A percentile compares a stretch with the other conserved stretches of the same genome.
phyloP scores from a whole-genome alignment of 2,113 vertebrate genomes.

The Psophia crepitans region DNA sequence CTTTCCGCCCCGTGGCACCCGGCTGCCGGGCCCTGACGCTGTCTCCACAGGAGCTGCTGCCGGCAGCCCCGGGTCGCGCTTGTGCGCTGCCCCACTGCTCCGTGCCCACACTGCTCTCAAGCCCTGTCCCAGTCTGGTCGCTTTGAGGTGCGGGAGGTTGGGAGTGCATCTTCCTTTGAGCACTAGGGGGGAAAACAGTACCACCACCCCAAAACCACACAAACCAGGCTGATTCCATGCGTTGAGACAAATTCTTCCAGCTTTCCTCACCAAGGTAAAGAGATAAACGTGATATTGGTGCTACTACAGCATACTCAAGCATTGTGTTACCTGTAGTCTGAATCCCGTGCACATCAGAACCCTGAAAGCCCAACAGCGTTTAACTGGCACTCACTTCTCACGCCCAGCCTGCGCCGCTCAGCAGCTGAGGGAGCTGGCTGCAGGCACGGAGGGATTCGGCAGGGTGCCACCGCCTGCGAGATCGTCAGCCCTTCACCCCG shows the following conservation, averaged over 20 bases:
- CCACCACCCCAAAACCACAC: too few species aligned
- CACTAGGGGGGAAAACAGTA: rapidly evolving
- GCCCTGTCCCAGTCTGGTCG: too few species aligned
- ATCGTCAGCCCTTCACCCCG: not conserved
- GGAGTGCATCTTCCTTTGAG: not conserved
- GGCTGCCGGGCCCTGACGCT: too few species aligned
- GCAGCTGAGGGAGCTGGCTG: not conserved
- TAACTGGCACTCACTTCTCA: too few species aligned
- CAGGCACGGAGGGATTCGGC: not conserved
- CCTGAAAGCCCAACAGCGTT: too few species aligned
- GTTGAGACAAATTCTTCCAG: not conserved
- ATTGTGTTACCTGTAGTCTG: not conserved
- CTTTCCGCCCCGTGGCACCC: rapidly evolving
- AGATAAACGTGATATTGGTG: too few species aligned
- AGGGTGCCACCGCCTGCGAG: not conserved
- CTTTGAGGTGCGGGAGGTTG: not conserved
- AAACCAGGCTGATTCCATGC: not conserved
- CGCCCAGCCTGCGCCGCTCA: rapidly evolving
- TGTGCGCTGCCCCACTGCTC: too few species aligned
- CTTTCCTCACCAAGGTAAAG: not conserved
- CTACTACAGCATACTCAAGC: too few species aligned
- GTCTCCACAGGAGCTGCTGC: not conserved
- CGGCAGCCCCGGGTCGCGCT: too few species aligned
- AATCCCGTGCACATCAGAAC: not conserved
- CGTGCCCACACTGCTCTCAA: too few species aligned